Base-by-base conservation (phyloP, 1,140 invertebrate genomes). In the Gryon sp. region DNA sequence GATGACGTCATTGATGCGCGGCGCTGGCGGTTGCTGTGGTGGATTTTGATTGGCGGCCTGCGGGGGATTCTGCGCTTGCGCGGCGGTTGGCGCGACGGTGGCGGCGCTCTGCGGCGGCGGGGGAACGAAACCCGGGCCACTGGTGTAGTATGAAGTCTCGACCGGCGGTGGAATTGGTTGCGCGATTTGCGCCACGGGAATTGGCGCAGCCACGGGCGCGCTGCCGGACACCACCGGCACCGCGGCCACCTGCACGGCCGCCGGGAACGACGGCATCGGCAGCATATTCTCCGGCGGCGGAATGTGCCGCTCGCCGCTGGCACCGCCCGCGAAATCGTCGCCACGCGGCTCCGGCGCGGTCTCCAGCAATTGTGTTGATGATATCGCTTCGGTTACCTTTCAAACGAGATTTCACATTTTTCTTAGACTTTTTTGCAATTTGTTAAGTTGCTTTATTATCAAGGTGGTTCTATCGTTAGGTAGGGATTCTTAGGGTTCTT, bases 1-100 rank as follows among this genome's bases (percentile, higher is more conserved):
- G 53, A 94, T 91, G 4, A 94, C 92, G 82, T 95, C 94, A 15
- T 93, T 91, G 28, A 95, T 91, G 74, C 93, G 89, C 36, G 90
- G 83, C 36, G 91, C 90, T n/a, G n/a, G n/a, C 66, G 90, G 91
- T 24, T 89, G 88, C 50, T 90, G 90, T 11, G 26, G 8, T 30
- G n/a, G n/a, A 6, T 15, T 9, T 19, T 65, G 60, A 18, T 28
- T 53, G 0, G 22, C n/a, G 4, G 22, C 16, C 57, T 91, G 90
- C 19, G 77, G 81, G 15, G 4, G 80, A 20, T 77, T 70, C n/a
- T 69, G 84, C 87, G 57, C 91, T 12, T 83, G 87, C 14, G 36
- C 41, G 0, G 45, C 7, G n/a, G 40, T 18, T 9, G 60, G 45
- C 12, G 34, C 15, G 8, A 22, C 26, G 5, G 15, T 5, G 2